Evolutionary conservation across 1,140 invertebrate species (phyloP).

Genomic region (Penaeus chinensis): DNA sequence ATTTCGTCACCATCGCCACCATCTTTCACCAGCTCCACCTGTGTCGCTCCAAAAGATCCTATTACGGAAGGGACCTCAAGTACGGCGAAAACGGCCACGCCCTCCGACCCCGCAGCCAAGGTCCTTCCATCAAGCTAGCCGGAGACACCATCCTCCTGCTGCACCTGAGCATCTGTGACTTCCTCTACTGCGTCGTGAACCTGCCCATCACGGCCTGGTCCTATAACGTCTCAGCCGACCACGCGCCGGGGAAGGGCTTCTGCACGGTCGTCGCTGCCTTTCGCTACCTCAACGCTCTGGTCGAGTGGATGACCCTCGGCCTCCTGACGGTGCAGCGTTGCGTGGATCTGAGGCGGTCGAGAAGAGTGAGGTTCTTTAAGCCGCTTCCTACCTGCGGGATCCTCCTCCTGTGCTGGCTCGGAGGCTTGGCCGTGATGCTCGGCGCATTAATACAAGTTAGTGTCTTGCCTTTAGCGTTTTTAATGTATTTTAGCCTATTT

Average conservation of each 20-base stretch:
- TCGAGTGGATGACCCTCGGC: conserved; percentile 56
- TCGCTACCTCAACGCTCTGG: conserved; percentile 58
- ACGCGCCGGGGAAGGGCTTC: conserved; percentile 4
- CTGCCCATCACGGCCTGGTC: conserved; percentile 48
- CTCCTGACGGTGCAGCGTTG: conserved; percentile 49
- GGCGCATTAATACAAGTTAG: no score
- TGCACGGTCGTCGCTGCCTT: conserved; percentile 47
- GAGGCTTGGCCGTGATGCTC: no score
- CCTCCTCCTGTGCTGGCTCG: no score
- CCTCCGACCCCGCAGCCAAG: no score
- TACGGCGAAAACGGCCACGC: no score
- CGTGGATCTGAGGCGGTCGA: conserved; percentile 41
- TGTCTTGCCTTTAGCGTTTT: no score
- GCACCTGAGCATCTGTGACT: conserved; percentile 56
- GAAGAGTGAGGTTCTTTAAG: conserved; percentile 35
- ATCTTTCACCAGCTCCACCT: conserved; percentile 19
- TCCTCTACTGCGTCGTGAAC: conserved; percentile 59
- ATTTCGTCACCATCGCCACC: conserved; percentile 32
- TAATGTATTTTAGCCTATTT: no score
- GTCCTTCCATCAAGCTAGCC: conserved; percentile 13
- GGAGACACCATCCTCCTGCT: conserved; percentile 56
- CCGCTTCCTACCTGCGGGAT: conserved; percentile 15
- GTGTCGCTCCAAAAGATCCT: background rate
- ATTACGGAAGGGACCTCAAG: background rate
- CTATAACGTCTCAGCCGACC: conserved; percentile 16